Conservation (phyloP, 2,797 vertebrate species). For the Peromyscus aztecus region DNA sequence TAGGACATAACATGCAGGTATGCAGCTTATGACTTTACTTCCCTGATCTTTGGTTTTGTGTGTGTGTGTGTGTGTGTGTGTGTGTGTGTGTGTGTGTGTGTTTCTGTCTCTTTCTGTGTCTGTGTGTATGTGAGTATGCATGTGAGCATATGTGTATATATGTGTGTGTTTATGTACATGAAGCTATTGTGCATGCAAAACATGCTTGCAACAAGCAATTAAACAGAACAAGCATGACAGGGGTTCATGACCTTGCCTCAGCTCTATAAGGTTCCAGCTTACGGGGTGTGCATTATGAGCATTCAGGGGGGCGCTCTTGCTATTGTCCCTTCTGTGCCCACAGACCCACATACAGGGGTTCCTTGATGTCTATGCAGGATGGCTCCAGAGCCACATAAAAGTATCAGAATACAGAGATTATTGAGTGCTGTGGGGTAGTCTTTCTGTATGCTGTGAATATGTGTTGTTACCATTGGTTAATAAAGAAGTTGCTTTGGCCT, state of each 20-base stretch:
- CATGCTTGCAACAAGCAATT: background rate
- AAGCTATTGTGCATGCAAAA: constrained; percentile 7
- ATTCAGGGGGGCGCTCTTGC: background rate
- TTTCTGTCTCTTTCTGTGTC: too few species aligned
- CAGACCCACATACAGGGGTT: background rate
- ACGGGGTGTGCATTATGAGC: background rate
- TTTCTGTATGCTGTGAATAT: too few species aligned
- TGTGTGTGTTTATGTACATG: background rate
- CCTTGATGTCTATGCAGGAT: background rate
- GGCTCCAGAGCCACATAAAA: background rate
- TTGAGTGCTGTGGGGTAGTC: too few species aligned
- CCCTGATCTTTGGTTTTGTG: background rate
- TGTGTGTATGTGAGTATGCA: too few species aligned
- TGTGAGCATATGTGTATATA: background rate
- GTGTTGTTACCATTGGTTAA: too few species aligned
- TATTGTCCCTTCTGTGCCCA: background rate
- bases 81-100: too few species aligned
- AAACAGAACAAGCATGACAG: background rate
- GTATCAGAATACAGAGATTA: background rate
- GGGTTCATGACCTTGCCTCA: background rate
- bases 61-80: background rate
- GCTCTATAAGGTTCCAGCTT: background rate
- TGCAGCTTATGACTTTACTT: background rate
- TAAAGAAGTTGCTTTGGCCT: too few species aligned
- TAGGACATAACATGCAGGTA: background rate